A percentile compares a stretch with the other conserved stretches of the same genome.
These are phyloP conservation scores for Bombus turneri DNA, from an alignment of 1,140 invertebrate genomes.

Conservation along the genomic window DNA sequence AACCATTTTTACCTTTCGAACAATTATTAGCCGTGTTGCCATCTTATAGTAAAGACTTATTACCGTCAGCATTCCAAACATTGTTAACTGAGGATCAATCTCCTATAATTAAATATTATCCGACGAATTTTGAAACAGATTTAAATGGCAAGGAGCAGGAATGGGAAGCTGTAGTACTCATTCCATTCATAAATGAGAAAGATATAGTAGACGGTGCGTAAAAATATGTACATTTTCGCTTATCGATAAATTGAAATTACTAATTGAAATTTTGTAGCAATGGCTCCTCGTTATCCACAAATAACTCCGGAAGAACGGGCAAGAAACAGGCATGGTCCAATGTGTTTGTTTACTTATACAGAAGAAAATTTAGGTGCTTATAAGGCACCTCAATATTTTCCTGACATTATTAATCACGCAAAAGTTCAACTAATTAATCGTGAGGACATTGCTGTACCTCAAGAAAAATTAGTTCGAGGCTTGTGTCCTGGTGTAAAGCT, in stretches of 20 bases:
- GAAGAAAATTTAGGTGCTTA: constrained; percentile 83
- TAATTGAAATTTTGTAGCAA: constrained; percentile 89
- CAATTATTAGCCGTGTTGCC: constrained; percentile 97
- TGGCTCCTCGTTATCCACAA: constrained; percentile 86
- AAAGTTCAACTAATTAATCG: constrained; percentile 82
- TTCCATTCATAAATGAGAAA: constrained; percentile 96
- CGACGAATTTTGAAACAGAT: constrained; percentile 93
- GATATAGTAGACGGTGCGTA: constrained; percentile 81
- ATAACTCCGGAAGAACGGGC: constrained; percentile 88
- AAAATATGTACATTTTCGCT: constrained; percentile 14
- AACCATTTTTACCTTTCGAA: constrained; percentile 97
- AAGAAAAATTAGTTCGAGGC: constrained; percentile 87
- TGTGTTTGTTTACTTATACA: constrained; percentile 90
- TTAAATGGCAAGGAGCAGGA: constrained; percentile 97
- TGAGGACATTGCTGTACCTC: constrained; percentile 85
- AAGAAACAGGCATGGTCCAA: constrained; percentile 93
- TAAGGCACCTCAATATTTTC: constrained; percentile 86
- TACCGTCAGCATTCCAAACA: constrained; percentile 91
- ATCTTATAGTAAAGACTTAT: constrained; percentile 89
- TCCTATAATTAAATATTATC: constrained; percentile 95
- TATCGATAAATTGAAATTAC: neutral
- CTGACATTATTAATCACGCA: constrained; percentile 85
- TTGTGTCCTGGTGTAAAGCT: constrained; percentile 87
- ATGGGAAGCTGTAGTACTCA: constrained; percentile 98
- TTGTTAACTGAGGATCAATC: constrained; percentile 93